Base-by-base conservation (phyloP, 1,140 invertebrate genomes). In the Drosophila virilis region DNA sequence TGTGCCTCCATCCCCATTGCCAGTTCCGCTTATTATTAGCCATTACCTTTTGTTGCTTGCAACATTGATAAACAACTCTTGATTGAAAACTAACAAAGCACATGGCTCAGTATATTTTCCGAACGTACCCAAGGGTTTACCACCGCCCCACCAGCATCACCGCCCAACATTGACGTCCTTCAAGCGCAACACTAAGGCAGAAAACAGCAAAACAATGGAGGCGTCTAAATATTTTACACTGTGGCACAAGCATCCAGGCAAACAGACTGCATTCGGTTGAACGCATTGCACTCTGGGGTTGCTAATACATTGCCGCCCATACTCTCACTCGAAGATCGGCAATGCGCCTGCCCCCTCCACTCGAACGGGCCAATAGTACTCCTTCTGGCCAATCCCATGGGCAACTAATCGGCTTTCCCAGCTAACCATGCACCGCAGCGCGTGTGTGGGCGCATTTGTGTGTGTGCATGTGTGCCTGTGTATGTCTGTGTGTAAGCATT, bases 11-110 rank as follows among this genome's bases (percentile, higher is more conserved):
- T 15, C 12, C 28, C 10, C 42, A 35, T 38, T 37, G 50, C 9
- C 22, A 15, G 43, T 54, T 28, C 48, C 32, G 51, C 65, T 80
- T 77, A 71, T 79, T 86, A 86, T 88, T 82, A 86, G 78, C 72
- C 72, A 77, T 86, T 82, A 78, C 72, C 78, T 79, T 78, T 86
- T 86, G 74, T 76, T 80, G 75, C 59, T 52, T 70, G 75, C 83
- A 82, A 77, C 66, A 82, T 82, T 86, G 78, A 86, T 79, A 86
- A 86, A 78, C 78, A 86, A 81, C 57, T 79, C 76, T 70, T 86
- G 83, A 86, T 86, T 86, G 83, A 86, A 88, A 86, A 86, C 82
- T 74, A 86, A 86, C 83, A 86, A 79, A 79, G 76, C 76, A 33
- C 75, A 82, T 77, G 78, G 78, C 76, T 77, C 78, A 81, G 71